Evolutionary conservation across 2,888 invertebrate species (phyloP).

Genomic region (Callinectes sapidus): DNA sequence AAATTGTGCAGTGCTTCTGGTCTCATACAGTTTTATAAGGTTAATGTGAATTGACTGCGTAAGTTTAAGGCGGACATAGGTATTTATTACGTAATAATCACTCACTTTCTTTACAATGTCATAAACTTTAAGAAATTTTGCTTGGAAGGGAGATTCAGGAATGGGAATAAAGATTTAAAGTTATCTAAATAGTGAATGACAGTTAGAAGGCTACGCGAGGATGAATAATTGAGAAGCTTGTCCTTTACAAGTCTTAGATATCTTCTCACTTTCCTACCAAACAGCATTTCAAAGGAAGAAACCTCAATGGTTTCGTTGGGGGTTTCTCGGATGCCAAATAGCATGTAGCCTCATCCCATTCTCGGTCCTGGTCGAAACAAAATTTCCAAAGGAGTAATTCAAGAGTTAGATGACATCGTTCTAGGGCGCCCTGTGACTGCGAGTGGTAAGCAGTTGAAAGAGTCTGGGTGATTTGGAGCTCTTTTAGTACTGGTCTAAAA

Average conservation of each 20-base stretch:
- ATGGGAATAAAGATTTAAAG: neutral
- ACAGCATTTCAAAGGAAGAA: too few species aligned
- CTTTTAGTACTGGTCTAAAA: neutral
- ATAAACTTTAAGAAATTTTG: neutral
- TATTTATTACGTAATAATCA: neutral
- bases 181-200: neutral
- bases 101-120: neutral
- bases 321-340: constrained; percentile 37
- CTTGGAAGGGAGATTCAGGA: constrained; percentile 5
- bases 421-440: too few species aligned
- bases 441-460: constrained; percentile 19
- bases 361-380: neutral
- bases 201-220: neutral
- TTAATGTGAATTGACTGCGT: neutral
- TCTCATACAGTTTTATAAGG: neutral
- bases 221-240: neutral
- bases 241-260: neutral
- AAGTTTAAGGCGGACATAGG: neutral
- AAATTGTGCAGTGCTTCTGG: neutral
- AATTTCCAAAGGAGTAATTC: neutral
- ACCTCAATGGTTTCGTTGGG: constrained; percentile 26
- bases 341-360: neutral
- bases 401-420: constrained; percentile 34
- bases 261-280: neutral
- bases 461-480: neutral